Percentiles rank a stretch among this genome's conserved stretches.
Conservation (phyloP, 2,888 invertebrate genomes). For the Drosophila mettleri region DNA sequence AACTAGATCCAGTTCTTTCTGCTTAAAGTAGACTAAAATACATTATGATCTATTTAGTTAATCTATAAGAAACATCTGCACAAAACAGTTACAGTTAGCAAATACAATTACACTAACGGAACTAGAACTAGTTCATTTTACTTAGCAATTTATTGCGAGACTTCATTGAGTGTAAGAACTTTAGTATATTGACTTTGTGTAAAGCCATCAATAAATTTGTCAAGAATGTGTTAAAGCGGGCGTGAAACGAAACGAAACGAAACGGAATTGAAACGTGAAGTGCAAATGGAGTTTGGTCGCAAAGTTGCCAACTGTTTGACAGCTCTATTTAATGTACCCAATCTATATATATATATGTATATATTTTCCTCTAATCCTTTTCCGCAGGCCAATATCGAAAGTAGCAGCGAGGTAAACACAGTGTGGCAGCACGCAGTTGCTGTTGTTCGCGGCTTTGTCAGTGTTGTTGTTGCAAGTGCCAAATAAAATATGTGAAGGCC, state of each 20-base stretch:
- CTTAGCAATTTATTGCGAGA: not conserved
- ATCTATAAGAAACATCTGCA: no score
- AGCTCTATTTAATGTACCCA: constrained; percentile 24
- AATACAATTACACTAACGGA: not conserved
- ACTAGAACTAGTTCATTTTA: constrained; percentile 3
- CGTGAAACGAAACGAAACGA: constrained; percentile 9
- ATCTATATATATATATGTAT: constrained; percentile 9
- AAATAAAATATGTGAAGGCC: constrained; percentile 53
- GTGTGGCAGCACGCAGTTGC: constrained; percentile 25
- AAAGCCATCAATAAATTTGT: constrained; percentile 10
- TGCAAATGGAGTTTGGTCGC: constrained; percentile 31
- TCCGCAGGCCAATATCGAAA: constrained; percentile 22
- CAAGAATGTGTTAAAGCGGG: constrained; percentile 4
- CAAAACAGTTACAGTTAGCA: not conserved
- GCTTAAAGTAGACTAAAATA: no score
- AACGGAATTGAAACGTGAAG: constrained; percentile 26
- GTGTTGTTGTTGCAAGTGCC: constrained; percentile 32
- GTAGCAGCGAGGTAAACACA: constrained; percentile 20
- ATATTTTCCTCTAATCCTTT: constrained; percentile 29
- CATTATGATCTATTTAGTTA: no score
- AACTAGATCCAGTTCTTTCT: not conserved
- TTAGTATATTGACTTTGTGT: not conserved
- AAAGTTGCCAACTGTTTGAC: constrained; percentile 31
- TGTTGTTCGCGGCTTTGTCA: constrained; percentile 22
- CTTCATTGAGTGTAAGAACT: not conserved